Conservation (phyloP, 2,888 invertebrate species). For the Stenodema calcarata region DNA sequence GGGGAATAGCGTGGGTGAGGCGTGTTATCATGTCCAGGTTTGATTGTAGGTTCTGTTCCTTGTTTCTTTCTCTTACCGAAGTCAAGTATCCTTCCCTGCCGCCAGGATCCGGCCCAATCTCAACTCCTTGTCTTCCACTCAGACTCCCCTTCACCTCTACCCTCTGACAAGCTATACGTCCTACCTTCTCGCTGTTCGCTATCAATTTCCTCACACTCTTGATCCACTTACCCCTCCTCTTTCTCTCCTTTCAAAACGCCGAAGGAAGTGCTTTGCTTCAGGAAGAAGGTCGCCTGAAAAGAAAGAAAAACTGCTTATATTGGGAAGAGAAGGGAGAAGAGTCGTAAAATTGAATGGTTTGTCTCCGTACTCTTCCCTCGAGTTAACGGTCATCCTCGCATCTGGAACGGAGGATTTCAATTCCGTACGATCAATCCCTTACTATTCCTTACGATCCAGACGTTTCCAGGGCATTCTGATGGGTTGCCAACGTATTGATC, state of each 20-base stretch:
- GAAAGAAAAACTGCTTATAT: slow-evolving; percentile 21
- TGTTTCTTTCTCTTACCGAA: slow-evolving; percentile 3
- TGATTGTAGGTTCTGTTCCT: slow-evolving; percentile 34
- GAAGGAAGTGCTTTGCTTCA: not conserved
- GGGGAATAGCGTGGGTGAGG: not conserved
- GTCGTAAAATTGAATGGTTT: slow-evolving; percentile 37
- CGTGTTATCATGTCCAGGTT: slow-evolving; percentile 31
- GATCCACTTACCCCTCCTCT: not conserved
- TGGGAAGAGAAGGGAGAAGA: not conserved
- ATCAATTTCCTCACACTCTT: slow-evolving; percentile 10
- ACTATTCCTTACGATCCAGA: slow-evolving; percentile 13
- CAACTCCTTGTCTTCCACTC: not conserved
- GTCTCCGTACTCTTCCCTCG: slow-evolving; percentile 6
- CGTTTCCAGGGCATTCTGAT: not conserved
- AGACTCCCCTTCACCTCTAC: not conserved
- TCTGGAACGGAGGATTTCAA: slow-evolving; percentile 27
- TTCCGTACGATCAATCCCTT: slow-evolving; percentile 29
- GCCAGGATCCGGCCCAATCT: not conserved
- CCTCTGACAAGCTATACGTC: not conserved
- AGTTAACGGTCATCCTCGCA: slow-evolving; percentile 32
- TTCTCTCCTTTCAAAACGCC: not conserved
- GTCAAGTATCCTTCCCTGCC: slow-evolving; percentile 9
- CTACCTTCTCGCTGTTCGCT: not conserved
- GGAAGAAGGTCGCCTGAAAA: slow-evolving; percentile 5
- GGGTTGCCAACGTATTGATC: slow-evolving; percentile 7